Base-by-base conservation (phyloP, 2,888 invertebrate genomes). In the Sturmia bella region DNA sequence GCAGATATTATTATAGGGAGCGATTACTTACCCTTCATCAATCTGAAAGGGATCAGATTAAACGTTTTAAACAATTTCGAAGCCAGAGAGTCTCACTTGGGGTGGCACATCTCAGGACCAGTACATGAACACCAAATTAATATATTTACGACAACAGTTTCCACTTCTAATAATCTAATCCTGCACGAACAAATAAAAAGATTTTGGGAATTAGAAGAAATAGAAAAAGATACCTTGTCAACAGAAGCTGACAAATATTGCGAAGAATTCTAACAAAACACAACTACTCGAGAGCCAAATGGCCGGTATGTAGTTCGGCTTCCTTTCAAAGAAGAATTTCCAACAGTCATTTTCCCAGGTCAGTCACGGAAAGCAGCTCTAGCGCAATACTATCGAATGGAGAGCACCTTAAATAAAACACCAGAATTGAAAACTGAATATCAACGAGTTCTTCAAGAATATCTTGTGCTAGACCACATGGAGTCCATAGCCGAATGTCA, bases 1-100 rank as follows among this genome's bases (percentile, higher is more conserved):
- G 21, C 39, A 2, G 57, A 59, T 12, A 64, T 61, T 41, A 43
- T 61, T 12, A 61, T 61, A 11, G 43, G 41, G 3, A 61, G 61
- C 15, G 43, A 61, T 43, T 61, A 24, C 24, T 11, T 61, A 11
- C 61, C 24, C 3, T 24, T 61, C 4, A 43, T 43, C 7, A 61
- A 57, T 19, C 27, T 15, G 1, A 43, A 21, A n/a, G 41, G 61
- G 2, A 37, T 74, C 6, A 37, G 15, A 13, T 3, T 6, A 4
- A 59, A 50, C 13, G 5, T 39, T 12, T 9, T 1, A 13, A 17
- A 17, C 5, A 15, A 3, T 50, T 12, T 70, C 0, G 59, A 59
- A 17, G 39, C 48, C 0, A 19, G 69, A 32, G 69, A 57, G 3
- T 45, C 32, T 3, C 19, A 32, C 1, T 54, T 66, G n/a, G n/a